Percentiles rank a stretch among this genome's conserved stretches.
phyloP scores from a whole-genome alignment of 2,113 vertebrate genomes.

The Maccullochella peelii region DNA sequence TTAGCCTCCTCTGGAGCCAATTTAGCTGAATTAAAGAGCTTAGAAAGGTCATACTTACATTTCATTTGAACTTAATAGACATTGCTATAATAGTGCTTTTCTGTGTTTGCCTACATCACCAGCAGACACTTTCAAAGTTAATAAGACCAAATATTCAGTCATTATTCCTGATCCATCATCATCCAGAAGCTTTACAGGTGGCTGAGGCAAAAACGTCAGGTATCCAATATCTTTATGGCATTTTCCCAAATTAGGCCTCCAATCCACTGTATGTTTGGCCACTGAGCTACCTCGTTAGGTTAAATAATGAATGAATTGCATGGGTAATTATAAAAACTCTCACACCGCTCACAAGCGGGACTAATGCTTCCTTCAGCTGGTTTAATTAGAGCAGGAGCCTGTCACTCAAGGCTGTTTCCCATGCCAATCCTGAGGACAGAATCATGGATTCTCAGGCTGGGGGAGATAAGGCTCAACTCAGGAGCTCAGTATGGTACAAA shows the following conservation, averaged over 20 bases:
- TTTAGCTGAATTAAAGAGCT: conserved; percentile 72
- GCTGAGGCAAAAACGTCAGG: conserved; percentile 37
- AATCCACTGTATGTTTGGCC: conserved; percentile 69
- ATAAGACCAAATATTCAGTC: conserved; percentile 55
- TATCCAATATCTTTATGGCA: conserved; percentile 66
- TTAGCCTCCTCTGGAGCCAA: conserved; percentile 71
- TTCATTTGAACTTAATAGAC: conserved; percentile 67
- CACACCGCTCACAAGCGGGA: conserved; percentile 75
- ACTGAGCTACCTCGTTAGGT: conserved; percentile 73
- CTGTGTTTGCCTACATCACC: conserved; percentile 56
- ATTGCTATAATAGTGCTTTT: conserved; percentile 46
- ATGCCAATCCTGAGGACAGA: conserved; percentile 60
- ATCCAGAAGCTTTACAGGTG: conserved; percentile 53
- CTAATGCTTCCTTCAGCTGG: conserved; percentile 78
- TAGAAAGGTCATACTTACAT: conserved; percentile 75
- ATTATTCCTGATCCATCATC: conserved; percentile 55
- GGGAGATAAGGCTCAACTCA: conserved; percentile 62
- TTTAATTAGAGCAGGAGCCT: conserved; percentile 81
- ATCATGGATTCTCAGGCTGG: conserved; percentile 50
- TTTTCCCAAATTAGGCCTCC: conserved; percentile 67
- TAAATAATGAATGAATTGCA: conserved; percentile 80
- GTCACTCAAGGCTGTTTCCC: conserved; percentile 73
- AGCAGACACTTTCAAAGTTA: conserved; percentile 52
- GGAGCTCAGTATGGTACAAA: conserved; percentile 46
- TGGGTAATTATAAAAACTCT: conserved; percentile 80